Evolutionary conservation across 1,140 invertebrate species (phyloP), one percentile per base, ranked within the genome.

Genomic region (Aporrectodea caliginosa): DNA sequence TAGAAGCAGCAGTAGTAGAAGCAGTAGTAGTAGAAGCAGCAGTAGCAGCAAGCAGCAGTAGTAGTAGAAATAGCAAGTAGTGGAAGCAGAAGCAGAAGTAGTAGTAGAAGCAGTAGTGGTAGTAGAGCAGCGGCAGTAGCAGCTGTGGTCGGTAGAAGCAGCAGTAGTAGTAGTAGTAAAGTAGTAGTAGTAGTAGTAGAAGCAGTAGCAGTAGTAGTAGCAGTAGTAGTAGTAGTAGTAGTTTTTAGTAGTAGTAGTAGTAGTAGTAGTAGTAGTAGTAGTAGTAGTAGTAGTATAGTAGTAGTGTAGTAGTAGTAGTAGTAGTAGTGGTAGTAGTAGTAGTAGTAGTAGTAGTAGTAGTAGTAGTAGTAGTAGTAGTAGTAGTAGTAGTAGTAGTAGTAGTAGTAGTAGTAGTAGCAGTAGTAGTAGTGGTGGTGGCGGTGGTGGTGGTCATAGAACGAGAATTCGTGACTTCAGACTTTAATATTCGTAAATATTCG

Each of bases 231-330:
- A 58, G 6, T 58, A 58, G 6, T 58, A 58, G 6, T 58, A 58
- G 43, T 22, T 58, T 12, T 22, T 58, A 58, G 6, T 58, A 58
- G 6, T 58, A 58, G 6, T 58, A 58, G 6, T 58, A 58, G 6
- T 58, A 58, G 43, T 58, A 58, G 43, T 58, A 58, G 43, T 58
- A 58, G 43, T 58, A 58, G 43, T 58, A 58, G 43, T 58, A 58
- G 43, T 58, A 58, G 43, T 58, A 58, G 43, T 58, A 58, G 43
- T 22, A 58, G 43, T 58, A 58, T 12, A 58, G 43, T 22, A 58
- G 43, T 58, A 58, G 43, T 58, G 43, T 58, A 58, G 43, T 58
- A 58, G 43, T 58, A 58, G 43, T 58, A 58, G 43, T 58, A 58
- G 43, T 58, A 58, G 43, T 58, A 58, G 43, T 58, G 22, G 43